phyloP scores from a whole-genome alignment of 2,113 vertebrate species.

The Chlamydotis undulata region DNA sequence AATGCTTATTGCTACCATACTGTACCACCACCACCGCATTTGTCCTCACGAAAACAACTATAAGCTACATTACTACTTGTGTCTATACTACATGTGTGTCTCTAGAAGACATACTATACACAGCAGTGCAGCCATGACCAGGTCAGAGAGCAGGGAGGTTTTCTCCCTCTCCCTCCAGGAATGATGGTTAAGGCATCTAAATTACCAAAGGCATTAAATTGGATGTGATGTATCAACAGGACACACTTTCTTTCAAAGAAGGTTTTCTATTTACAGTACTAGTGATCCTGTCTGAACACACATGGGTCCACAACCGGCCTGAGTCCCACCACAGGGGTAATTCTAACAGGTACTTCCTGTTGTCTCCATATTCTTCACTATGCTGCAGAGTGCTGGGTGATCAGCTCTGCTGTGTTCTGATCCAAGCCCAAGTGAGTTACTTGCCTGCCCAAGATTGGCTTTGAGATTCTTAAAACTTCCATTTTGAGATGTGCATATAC shows the following conservation, averaged over 20 bases:
- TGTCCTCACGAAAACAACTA: background rate
- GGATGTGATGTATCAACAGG: background rate
- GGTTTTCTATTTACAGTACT: background rate
- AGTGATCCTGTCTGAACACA: background rate
- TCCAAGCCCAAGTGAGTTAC: background rate
- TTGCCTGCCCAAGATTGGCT: background rate
- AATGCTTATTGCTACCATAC: background rate
- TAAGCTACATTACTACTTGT: background rate
- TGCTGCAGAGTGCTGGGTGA: accelerated
- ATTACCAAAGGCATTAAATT: background rate
- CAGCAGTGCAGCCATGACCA: background rate
- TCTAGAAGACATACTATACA: background rate
- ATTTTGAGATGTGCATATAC: background rate
- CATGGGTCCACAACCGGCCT: background rate
- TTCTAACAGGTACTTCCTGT: background rate
- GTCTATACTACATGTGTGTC: background rate
- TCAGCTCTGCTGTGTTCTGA: background rate
- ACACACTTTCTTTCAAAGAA: background rate
- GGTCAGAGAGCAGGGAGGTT: background rate
- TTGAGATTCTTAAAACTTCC: background rate
- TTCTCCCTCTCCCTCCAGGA: background rate
- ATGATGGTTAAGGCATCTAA: background rate
- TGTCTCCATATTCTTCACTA: background rate
- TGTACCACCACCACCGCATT: background rate
- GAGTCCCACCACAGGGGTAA: background rate